Percentiles rank a stretch among this genome's conserved stretches.
Conservation (phyloP, 2,797 vertebrate species). For the Carapus acus region DNA sequence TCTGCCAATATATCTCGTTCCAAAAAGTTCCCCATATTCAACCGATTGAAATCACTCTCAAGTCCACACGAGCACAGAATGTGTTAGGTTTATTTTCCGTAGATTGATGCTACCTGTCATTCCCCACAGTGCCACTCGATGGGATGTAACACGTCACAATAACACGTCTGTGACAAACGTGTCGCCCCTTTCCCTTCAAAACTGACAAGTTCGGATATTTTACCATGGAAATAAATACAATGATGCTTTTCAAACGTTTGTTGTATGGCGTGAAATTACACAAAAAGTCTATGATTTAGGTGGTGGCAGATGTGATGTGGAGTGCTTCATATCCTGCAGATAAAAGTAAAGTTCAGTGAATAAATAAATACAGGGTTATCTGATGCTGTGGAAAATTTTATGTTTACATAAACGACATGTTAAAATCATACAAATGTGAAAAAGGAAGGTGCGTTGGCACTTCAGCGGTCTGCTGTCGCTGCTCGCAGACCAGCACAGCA, state of each 20-base stretch:
- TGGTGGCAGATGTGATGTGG: conserved; percentile 16
- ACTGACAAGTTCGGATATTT: conserved; percentile 35
- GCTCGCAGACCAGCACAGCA: neutral
- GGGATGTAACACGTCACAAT: conserved; percentile 42
- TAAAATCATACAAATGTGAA: conserved; percentile 12
- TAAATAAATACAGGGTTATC: conserved; percentile 40
- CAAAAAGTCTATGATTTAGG: conserved; percentile 4
- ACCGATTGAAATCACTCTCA: conserved; percentile 4
- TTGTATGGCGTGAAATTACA: conserved; percentile 11
- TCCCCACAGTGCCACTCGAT: conserved; percentile 42
- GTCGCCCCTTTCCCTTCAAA: conserved; percentile 43
- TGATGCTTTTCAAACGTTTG: neutral
- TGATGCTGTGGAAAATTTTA: conserved; percentile 38
- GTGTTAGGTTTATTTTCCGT: conserved; percentile 64
- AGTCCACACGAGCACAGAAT: conserved; percentile 29
- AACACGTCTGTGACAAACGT: conserved; percentile 1
- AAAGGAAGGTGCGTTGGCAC: conserved; percentile 57
- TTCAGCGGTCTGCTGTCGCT: conserved; percentile 22
- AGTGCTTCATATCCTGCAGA: conserved; percentile 44
- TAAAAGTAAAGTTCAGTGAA: conserved; percentile 13
- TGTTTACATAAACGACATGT: conserved; percentile 15
- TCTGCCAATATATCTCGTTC: too few relatives aligned
- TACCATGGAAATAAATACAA: conserved; percentile 54
- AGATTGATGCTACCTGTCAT: conserved; percentile 52
- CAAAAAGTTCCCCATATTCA: neutral